A percentile compares a stretch with the other conserved stretches of the same genome.
Conservation (phyloP, 2,797 vertebrate species). For the Spea hammondii region DNA sequence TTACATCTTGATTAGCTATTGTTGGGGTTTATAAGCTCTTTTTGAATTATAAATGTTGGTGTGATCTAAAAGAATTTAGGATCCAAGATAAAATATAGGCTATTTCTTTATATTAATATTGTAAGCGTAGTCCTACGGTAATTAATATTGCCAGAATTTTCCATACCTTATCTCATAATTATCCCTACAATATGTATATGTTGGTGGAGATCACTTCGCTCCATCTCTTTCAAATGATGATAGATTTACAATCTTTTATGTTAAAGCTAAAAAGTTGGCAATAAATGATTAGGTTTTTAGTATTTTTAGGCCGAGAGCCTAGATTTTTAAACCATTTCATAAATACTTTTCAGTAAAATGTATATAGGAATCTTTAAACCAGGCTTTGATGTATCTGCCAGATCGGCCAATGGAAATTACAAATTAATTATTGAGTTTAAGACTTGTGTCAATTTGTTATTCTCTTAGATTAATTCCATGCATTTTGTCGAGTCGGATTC, state of each 20-base stretch:
- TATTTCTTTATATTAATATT: too few relatives aligned
- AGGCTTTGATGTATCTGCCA: conserved; percentile 24
- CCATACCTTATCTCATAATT: too few relatives aligned
- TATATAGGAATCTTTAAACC: neutral
- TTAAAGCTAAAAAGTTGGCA: neutral
- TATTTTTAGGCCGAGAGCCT: neutral
- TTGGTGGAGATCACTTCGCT: neutral
- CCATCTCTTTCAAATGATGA: neutral
- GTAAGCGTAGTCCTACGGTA: too few relatives aligned
- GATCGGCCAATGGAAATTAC: conserved; percentile 20
- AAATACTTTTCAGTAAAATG: conserved; percentile 19
- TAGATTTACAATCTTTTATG: neutral
- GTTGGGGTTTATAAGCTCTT: too few relatives aligned
- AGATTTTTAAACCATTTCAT: conserved; percentile 7
- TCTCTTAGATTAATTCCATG: conserved; percentile 65
- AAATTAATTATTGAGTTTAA: conserved; percentile 1
- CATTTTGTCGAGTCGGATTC: conserved; percentile 59
- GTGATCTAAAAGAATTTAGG: too few relatives aligned
- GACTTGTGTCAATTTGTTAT: conserved; percentile 41
- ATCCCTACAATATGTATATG: too few relatives aligned
- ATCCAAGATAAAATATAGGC: too few relatives aligned
- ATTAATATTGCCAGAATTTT: too few relatives aligned
- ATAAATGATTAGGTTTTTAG: neutral
- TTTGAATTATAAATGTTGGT: too few relatives aligned
- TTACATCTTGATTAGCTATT: too few relatives aligned